Conservation (phyloP, 2,888 invertebrate species). For the Orthosia gothica region DNA sequence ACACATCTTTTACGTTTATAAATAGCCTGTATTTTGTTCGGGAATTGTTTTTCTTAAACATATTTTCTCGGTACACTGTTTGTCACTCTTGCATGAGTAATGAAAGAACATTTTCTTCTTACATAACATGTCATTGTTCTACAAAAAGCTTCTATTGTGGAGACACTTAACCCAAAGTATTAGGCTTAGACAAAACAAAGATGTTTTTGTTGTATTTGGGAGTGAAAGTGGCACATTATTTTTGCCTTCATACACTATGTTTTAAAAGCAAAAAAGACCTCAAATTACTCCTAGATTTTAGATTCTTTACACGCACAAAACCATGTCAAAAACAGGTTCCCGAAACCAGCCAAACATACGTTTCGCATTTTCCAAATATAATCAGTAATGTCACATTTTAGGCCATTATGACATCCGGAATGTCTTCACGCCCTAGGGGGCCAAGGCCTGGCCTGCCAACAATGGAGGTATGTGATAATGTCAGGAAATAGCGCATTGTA, state of each 20-base stretch:
- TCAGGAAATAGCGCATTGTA: slow-evolving; percentile 59
- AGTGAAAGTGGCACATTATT: slow-evolving; percentile 24
- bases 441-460: slow-evolving; percentile 31
- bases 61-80: slow-evolving; percentile 37
- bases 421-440: slow-evolving; percentile 29
- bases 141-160: slow-evolving; percentile 32
- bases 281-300: background rate
- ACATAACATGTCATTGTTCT: slow-evolving; percentile 27
- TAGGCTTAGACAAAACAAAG: slow-evolving; percentile 41
- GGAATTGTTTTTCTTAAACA: slow-evolving; percentile 58
- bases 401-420: slow-evolving; percentile 30
- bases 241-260: slow-evolving; percentile 4
- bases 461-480: slow-evolving; percentile 49
- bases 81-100: slow-evolving; percentile 50
- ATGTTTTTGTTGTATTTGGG: slow-evolving; percentile 29
- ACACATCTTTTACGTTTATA: slow-evolving; percentile 48
- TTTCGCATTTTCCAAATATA: background rate
- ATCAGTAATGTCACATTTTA: slow-evolving; percentile 30
- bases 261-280: slow-evolving; percentile 6
- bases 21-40: slow-evolving; percentile 53
- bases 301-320: background rate
- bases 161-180: slow-evolving; percentile 35
- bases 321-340: background rate
- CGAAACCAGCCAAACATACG: background rate
- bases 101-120: slow-evolving; percentile 43